Base-by-base conservation (phyloP, 2,113 vertebrate species). In the Aegotheles bennettii region DNA sequence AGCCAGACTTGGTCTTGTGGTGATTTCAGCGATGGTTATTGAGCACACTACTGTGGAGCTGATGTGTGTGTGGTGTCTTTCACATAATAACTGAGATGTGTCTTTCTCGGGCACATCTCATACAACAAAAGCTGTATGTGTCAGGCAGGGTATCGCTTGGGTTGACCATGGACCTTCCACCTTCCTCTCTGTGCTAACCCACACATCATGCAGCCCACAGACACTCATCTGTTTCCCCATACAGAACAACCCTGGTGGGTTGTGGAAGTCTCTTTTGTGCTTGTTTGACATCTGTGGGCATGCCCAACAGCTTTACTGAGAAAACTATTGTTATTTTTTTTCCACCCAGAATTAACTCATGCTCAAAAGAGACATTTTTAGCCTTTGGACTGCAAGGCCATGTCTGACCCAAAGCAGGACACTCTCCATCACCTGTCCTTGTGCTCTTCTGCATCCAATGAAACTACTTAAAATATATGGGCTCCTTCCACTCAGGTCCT, bases 11-110 rank as follows among this genome's bases (percentile, higher is more conserved):
- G 36, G 7, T 69, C 40, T 40, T 50, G 26, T 51, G 29, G 42
- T 70, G 38, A 10, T 68, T 82, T 74, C 51, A 78, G 73, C 31
- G 4, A 1, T 4, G 38, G 61, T 29, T 24, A 43, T 29, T 29
- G 56, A 70, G 28, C 16, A 3, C 40, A 4, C 5, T 40, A 6
- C 74, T 3, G 0, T 6, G 28, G 35, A 78, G 51, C 56, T 29
- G 45, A 29, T 2, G 12, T 10, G 16, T 21, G 8, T 33, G 38
- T 43, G 14, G 56, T 14, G 29, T 53, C 33, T 60, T 67, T 45
- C 2, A 1, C 15, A 2, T 16, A 38, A 23, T 16, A 23, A 48
- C 1, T 29, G 38, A 63, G 47, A 59, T 0, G 1, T 63, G 73
- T 14, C 36, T 50, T 28, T 87, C 73, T 67, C 64, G 48, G 60